A percentile compares a stretch with the other conserved stretches of the same genome.
Evolutionary conservation across 2,888 invertebrate species (phyloP).

Genomic region (Netelia inedita): DNA sequence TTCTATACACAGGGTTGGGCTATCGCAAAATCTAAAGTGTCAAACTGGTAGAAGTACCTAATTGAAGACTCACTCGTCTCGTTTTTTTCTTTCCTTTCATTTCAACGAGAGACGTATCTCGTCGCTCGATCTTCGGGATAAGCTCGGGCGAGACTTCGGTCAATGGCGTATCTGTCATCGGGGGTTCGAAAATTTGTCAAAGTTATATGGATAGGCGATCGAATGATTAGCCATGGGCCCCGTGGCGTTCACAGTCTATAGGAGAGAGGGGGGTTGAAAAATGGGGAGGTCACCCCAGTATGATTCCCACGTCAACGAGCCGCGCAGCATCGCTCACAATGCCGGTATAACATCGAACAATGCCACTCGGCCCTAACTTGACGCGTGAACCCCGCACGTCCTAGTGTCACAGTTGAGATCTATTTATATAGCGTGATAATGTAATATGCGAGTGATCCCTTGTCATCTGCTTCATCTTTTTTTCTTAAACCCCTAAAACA

Average conservation of each 20-base stretch:
- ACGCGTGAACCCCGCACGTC: slow-evolving; percentile 60
- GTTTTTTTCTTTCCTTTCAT: slow-evolving; percentile 10
- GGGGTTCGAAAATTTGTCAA: slow-evolving; percentile 82
- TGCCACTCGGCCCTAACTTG: slow-evolving; percentile 47
- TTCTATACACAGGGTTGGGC: slow-evolving; percentile 9
- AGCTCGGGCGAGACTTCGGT: slow-evolving; percentile 59
- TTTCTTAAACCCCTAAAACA: not conserved
- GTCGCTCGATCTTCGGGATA: slow-evolving; percentile 58
- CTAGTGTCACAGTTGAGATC: slow-evolving; percentile 55
- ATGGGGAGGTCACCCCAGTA: slow-evolving; percentile 69
- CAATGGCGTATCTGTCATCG: slow-evolving; percentile 82
- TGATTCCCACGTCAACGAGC: slow-evolving; percentile 82
- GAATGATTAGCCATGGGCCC: slow-evolving; percentile 81
- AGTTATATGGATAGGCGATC: slow-evolving; percentile 77
- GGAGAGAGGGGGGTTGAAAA: slow-evolving; percentile 67
- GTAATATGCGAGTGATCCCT: not conserved
- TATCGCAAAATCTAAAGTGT: slow-evolving; percentile 65
- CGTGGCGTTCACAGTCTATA: slow-evolving; percentile 63
- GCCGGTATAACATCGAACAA: slow-evolving; percentile 49
- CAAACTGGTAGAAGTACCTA: slow-evolving; percentile 61
- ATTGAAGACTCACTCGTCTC: slow-evolving; percentile 55
- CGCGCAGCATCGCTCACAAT: slow-evolving; percentile 70
- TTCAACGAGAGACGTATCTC: slow-evolving; percentile 47
- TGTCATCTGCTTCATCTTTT: not conserved
- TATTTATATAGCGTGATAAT: not conserved